Conservation (phyloP, 2,888 invertebrate species). For the Parasteatoda lunata region DNA sequence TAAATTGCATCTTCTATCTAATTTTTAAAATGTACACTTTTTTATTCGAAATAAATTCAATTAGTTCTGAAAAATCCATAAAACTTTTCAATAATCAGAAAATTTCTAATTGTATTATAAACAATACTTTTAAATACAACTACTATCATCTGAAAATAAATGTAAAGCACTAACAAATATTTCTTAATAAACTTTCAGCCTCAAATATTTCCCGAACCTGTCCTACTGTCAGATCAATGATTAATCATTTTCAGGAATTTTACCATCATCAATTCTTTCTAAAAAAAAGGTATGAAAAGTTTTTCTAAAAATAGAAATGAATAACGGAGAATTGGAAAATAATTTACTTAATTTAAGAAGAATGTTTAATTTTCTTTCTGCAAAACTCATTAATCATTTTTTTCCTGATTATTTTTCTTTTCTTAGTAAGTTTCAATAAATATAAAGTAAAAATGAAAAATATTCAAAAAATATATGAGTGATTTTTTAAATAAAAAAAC, state of each 20-base stretch:
- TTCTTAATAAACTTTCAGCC: constrained; percentile 34
- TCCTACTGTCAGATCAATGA: constrained; percentile 17
- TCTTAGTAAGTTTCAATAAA: background rate
- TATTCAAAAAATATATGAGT: no score
- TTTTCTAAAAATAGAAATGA: background rate
- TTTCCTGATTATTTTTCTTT: background rate
- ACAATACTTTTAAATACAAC: no score
- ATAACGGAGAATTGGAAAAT: constrained; percentile 1
- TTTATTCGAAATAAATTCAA: no score
- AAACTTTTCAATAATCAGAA: no score
- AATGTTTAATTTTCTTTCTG: background rate
- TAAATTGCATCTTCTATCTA: no score
- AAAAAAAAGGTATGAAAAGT: background rate
- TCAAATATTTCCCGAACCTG: constrained; percentile 30
- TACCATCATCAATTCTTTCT: constrained; percentile 29
- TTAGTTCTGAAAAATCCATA: no score
- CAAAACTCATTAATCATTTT: background rate
- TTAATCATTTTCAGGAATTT: constrained; percentile 57
- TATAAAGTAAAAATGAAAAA: no score
- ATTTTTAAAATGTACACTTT: no score
- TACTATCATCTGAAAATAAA: background rate
- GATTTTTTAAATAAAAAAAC: no score
- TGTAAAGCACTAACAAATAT: background rate
- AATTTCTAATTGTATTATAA: no score
- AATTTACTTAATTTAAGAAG: background rate